phyloP scores from a whole-genome alignment of 2,888 invertebrate species.

The Sepiola atlantica region DNA sequence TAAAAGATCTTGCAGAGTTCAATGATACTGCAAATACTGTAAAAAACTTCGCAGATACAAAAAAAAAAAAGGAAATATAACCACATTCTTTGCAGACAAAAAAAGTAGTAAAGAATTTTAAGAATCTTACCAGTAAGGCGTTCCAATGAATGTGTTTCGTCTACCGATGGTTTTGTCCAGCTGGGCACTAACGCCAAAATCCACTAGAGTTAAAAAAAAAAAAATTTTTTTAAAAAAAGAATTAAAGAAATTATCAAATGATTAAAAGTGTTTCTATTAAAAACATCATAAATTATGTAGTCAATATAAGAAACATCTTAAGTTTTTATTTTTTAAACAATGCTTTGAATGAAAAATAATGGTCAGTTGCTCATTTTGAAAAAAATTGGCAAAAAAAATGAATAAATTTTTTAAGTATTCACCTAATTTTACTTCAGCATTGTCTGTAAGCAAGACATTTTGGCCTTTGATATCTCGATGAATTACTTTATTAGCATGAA shows the following conservation, averaged over 20 bases:
- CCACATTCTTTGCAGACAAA: no score
- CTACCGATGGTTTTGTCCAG: slow-evolving; percentile 98
- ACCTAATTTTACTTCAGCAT: slow-evolving; percentile 99
- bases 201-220: slow-evolving; percentile 80
- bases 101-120: not conserved
- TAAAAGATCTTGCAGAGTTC: no score
- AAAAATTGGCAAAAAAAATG: not conserved
- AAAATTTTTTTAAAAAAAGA: not conserved
- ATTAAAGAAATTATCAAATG: not conserved
- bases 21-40: no score
- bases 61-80: not conserved
- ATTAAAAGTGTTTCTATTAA: no score
- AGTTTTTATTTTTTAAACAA: no score
- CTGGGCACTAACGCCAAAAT: slow-evolving; percentile 99
- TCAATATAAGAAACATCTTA: no score
- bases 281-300: no score
- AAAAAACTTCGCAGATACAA: no score
- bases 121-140: slow-evolving; percentile 76
- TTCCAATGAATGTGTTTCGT: slow-evolving; percentile 96
- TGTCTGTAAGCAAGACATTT: slow-evolving; percentile 98
- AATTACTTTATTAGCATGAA: slow-evolving; percentile 98
- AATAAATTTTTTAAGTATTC: slow-evolving; percentile 65
- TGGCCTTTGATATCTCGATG: slow-evolving; percentile 98
- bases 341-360: no score
- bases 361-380: not conserved